Conservation (phyloP, 92 coral and sea anemone species). For the Porites rus region DNA sequence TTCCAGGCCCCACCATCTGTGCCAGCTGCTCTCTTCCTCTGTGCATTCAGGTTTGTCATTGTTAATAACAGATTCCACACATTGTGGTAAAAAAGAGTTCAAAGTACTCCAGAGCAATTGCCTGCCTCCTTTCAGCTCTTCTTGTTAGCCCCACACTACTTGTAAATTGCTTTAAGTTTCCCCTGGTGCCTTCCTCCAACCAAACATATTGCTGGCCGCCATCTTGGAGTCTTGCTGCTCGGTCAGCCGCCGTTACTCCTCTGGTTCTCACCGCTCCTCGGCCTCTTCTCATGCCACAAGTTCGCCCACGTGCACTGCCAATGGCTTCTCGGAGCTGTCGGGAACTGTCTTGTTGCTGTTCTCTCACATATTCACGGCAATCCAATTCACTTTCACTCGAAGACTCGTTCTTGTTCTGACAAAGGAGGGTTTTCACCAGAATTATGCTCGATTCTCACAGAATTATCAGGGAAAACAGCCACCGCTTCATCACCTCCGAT, state of each 20-base stretch:
- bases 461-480: too few species aligned
- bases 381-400: constrained; percentile 13
- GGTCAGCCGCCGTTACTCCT: neutral
- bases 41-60: too few species aligned
- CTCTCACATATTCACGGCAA: constrained; percentile 10
- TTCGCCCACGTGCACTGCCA: neutral
- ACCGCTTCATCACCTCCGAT: neutral
- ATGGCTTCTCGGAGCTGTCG: constrained; percentile 12
- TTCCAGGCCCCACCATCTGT: too few species aligned
- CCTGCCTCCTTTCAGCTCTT: constrained; percentile 11
- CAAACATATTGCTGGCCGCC: too few species aligned
- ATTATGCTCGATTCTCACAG: neutral
- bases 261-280: constrained; percentile 33
- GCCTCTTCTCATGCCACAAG: neutral
- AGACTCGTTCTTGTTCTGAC: neutral
- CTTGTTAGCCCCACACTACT: neutral
- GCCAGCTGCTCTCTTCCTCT: too few species aligned
- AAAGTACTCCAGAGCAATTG: neutral
- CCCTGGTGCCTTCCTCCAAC: too few species aligned
- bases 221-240: too few species aligned
- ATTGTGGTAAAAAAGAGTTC: too few species aligned
- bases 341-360: constrained; percentile 14
- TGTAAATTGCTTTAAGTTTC: too few species aligned
- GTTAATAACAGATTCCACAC: too few species aligned
- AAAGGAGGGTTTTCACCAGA: constrained; percentile 5